Evolutionary conservation across 1,140 invertebrate species (phyloP).

Genomic region (Hyles vespertilio): DNA sequence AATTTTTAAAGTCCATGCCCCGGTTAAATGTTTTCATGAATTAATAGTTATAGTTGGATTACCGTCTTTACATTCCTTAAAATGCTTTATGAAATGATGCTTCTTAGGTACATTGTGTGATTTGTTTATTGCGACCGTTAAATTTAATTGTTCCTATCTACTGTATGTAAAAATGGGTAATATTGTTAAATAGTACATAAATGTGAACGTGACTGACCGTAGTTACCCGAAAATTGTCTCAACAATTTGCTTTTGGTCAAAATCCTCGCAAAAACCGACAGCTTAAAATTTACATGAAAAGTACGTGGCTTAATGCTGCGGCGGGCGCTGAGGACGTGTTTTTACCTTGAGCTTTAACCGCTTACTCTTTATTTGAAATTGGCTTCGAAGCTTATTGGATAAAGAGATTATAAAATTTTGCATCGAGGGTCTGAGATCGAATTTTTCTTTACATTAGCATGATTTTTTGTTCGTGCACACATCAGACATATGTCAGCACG

Average conservation of each 20-base stretch:
- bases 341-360: conserved; percentile 43
- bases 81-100: too few species aligned
- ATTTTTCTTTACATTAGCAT: conserved; percentile 14
- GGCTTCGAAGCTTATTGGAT: conserved; percentile 41
- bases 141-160: too few species aligned
- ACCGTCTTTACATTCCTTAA: too few species aligned
- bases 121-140: too few species aligned
- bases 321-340: conserved; percentile 29
- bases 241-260: conserved; percentile 29
- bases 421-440: conserved; percentile 15
- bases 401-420: conserved; percentile 34
- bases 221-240: conserved; percentile 33
- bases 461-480: neutral
- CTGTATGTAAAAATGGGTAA: too few species aligned
- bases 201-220: conserved; percentile 18
- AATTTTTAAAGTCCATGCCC: too few species aligned
- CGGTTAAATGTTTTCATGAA: too few species aligned
- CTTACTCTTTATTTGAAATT: conserved; percentile 46
- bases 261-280: conserved; percentile 38
- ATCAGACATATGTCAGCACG: too few species aligned
- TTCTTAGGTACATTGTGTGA: too few species aligned
- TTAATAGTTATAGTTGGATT: too few species aligned
- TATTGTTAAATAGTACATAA: too few species aligned
- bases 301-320: conserved; percentile 34
- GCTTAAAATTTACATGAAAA: conserved; percentile 48